Evolutionary conservation across 35 echinoderm and acorn worm species (phyloP).

Genomic region (Ophioderma brevispina): DNA sequence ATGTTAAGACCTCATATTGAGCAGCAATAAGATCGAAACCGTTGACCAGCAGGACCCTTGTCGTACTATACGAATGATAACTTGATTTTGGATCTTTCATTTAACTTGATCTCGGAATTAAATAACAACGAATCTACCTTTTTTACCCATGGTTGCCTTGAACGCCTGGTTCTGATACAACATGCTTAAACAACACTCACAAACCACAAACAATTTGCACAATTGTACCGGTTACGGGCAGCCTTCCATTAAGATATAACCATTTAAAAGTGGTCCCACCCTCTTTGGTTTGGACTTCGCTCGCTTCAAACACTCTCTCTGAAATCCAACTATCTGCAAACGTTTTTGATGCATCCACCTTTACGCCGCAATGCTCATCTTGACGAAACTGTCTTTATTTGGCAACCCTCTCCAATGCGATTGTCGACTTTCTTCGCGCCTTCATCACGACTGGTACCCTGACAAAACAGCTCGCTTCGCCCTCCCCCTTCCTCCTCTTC

Average conservation of each 20-base stretch:
- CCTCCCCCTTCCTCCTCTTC: too few relatives aligned
- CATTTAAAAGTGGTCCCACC: conserved; percentile 58
- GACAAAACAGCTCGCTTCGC: too few relatives aligned
- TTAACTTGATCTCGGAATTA: conserved; percentile 62
- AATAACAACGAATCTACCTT: conserved; percentile 3
- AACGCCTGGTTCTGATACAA: conserved; percentile 77
- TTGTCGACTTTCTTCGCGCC: conserved; percentile 57
- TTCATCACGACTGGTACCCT: conserved; percentile 64
- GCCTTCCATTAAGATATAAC: conserved; percentile 61
- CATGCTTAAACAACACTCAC: conserved; percentile 43
- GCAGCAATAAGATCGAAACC: conserved; percentile 60
- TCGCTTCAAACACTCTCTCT: conserved; percentile 46
- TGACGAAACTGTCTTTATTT: conserved; percentile 53
- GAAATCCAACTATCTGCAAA: conserved; percentile 62
- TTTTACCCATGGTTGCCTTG: conserved; percentile 50
- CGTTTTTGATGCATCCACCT: conserved; percentile 64
- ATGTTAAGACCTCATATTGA: conserved; percentile 67
- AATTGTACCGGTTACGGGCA: conserved; percentile 34
- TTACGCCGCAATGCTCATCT: conserved; percentile 47
- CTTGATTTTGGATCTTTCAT: conserved; percentile 78
- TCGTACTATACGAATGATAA: conserved; percentile 32
- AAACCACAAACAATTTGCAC: conserved; percentile 45
- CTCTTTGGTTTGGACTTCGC: conserved; percentile 25
- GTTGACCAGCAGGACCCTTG: conserved; percentile 69
- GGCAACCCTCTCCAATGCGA: conserved; percentile 82